Percentiles rank a stretch among this genome's conserved stretches.
phyloP scores from a whole-genome alignment of 2,888 invertebrate genomes.

The Acanthoscelides obtectus region DNA sequence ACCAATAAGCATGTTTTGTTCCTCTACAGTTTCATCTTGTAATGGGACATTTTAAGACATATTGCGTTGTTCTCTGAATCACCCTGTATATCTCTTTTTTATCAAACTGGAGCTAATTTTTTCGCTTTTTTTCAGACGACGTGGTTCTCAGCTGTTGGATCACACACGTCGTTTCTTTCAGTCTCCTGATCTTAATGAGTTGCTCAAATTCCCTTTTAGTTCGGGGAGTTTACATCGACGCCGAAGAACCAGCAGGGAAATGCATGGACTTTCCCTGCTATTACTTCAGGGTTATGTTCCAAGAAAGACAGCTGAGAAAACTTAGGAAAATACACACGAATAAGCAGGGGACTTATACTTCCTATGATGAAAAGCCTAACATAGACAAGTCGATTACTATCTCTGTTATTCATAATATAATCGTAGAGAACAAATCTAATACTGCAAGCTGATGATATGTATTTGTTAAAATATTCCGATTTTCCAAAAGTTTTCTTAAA shows the following conservation, averaged over 20 bases:
- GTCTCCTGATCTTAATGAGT: conserved; percentile 71
- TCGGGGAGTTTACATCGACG: conserved; percentile 83
- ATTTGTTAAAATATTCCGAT: too few species aligned
- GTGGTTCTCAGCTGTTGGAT: conserved; percentile 75
- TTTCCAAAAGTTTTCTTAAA: too few species aligned
- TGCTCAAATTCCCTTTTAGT: conserved; percentile 85
- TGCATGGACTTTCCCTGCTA: conserved; percentile 82
- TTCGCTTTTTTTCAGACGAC: conserved; percentile 54
- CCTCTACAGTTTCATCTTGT: too few species aligned
- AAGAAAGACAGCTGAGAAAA: conserved; percentile 62
- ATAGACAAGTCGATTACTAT: not conserved
- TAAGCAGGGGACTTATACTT: not conserved
- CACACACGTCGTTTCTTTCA: conserved; percentile 69
- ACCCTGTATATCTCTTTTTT: too few species aligned
- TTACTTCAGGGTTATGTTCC: conserved; percentile 73
- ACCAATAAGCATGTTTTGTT: too few species aligned
- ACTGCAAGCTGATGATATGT: not conserved
- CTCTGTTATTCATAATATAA: not conserved
- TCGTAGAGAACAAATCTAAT: not conserved
- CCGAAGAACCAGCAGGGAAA: conserved; percentile 75
- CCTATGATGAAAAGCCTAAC: not conserved
- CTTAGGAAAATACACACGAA: conserved; percentile 8
- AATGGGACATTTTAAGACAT: too few species aligned
- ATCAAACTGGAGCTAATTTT: too few species aligned
- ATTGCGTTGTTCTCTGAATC: too few species aligned